A percentile compares a stretch with the other conserved stretches of the same genome.
phyloP scores from a whole-genome alignment of 2,797 vertebrate genomes.

The Amniataba percoides region DNA sequence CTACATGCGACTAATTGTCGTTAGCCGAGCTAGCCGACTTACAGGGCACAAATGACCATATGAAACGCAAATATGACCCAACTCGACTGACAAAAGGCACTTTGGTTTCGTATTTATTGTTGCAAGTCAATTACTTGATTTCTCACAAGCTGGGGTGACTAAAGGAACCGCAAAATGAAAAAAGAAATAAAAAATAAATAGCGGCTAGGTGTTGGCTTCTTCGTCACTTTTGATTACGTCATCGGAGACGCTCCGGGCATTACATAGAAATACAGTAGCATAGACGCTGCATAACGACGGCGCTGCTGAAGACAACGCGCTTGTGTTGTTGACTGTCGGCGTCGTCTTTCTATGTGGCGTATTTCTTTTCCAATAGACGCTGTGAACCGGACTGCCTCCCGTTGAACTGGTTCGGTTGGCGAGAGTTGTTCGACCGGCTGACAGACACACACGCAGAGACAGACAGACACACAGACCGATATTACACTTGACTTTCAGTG shows the following conservation, averaged over 20 bases:
- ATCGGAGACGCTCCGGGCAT: conserved; percentile 20
- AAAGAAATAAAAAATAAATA: no score
- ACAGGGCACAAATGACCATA: background rate
- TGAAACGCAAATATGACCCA: background rate
- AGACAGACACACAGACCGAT: background rate
- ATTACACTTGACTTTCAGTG: conserved; percentile 2
- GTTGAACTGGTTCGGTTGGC: conserved; percentile 67
- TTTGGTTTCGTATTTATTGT: background rate
- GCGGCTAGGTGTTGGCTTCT: background rate
- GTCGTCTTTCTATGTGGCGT: no score
- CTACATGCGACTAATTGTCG: conserved; percentile 52
- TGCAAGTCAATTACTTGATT: background rate
- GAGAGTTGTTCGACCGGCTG: conserved; percentile 68
- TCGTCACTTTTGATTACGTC: conserved; percentile 4
- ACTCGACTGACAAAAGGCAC: rapidly evolving
- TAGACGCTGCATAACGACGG: conserved; percentile 34
- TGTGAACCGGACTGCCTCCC: background rate
- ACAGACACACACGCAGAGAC: conserved; percentile 8
- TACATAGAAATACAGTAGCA: background rate
- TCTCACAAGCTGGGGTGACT: background rate
- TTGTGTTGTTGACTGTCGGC: no score
- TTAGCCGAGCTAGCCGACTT: background rate
- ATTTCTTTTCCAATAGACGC: no score
- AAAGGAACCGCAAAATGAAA: background rate
- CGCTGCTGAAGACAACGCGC: background rate